Conservation (phyloP, 2,888 invertebrate species). For the Brachyopa scutellaris region DNA sequence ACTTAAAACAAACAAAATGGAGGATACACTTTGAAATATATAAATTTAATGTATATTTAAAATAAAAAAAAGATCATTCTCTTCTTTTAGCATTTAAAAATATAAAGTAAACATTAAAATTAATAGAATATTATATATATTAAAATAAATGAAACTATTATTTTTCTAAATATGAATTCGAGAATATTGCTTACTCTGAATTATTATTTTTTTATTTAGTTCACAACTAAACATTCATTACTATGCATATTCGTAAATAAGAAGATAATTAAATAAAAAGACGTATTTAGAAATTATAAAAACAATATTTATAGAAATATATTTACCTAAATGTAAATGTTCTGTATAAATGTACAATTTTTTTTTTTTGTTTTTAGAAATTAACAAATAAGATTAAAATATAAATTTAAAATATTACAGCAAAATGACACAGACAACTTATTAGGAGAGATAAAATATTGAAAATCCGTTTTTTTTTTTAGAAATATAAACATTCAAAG, state of each 20-base stretch:
- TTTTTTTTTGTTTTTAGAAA: slow-evolving; percentile 21
- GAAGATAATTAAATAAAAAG: slow-evolving; percentile 41
- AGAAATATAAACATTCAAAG: slow-evolving; percentile 76
- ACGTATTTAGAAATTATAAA: slow-evolving; percentile 68
- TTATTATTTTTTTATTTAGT: slow-evolving; percentile 40
- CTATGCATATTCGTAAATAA: slow-evolving; percentile 58
- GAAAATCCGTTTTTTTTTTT: slow-evolving; percentile 36
- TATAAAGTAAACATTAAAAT: no score
- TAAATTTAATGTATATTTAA: no score
- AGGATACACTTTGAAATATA: slow-evolving; percentile 18
- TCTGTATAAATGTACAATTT: slow-evolving; percentile 74
- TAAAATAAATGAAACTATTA: slow-evolving; percentile 28
- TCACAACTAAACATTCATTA: slow-evolving; percentile 22
- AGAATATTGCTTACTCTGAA: slow-evolving; percentile 36
- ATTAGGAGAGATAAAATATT: slow-evolving; percentile 77
- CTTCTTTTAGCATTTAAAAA: slow-evolving; percentile 37
- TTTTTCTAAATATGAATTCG: slow-evolving; percentile 50
- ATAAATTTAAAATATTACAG: slow-evolving; percentile 17
- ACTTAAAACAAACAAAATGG: slow-evolving; percentile 40
- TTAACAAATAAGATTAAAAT: neutral
- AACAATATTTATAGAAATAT: slow-evolving; percentile 66
- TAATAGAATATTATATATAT: slow-evolving; percentile 11
- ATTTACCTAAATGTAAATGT: slow-evolving; percentile 72
- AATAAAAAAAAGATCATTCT: slow-evolving; percentile 19
- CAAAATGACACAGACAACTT: slow-evolving; percentile 73